These are phyloP conservation scores for Cheiracanthium punctorium DNA, from an alignment of 2,888 invertebrate species.

Conservation along the genomic window DNA sequence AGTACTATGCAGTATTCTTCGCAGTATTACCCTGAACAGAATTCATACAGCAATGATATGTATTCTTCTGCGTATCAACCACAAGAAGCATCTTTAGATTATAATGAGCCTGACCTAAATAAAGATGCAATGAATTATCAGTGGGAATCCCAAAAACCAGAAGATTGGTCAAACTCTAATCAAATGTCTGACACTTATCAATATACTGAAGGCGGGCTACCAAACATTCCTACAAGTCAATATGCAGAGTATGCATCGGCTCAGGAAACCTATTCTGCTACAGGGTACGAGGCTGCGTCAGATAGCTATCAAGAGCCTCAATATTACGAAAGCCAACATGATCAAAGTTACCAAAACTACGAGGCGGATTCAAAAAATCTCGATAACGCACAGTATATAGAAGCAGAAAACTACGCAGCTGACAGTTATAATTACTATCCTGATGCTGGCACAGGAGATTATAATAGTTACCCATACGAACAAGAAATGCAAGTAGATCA, in stretches of 20 bases:
- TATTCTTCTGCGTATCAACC: constrained; percentile 28
- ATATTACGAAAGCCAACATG: constrained; percentile 26
- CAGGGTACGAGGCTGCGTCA: constrained; percentile 8
- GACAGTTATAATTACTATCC: constrained; percentile 16
- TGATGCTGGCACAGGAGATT: constrained; percentile 5
- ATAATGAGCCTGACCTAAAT: background rate
- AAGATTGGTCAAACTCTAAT: constrained; percentile 28
- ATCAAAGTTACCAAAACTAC: constrained; percentile 16
- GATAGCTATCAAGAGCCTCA: constrained; percentile 32
- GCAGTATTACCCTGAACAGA: constrained; percentile 23
- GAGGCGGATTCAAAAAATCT: background rate
- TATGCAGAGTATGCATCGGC: constrained; percentile 11
- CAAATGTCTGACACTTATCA: constrained; percentile 12
- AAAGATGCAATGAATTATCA: constrained; percentile 12
- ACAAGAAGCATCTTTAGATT: background rate
- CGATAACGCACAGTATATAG: background rate
- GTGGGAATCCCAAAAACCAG: constrained; percentile 26
- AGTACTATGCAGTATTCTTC: constrained; percentile 16
- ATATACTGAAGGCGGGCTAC: constrained; percentile 9
- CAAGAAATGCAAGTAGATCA: background rate
- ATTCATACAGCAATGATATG: constrained; percentile 28
- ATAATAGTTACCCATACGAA: constrained; percentile 4
- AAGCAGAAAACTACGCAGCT: background rate
- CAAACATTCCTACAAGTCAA: constrained; percentile 17
- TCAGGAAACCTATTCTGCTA: constrained; percentile 10